Conservation (phyloP, 2,797 vertebrate species). For the Oceanodroma leucorhoa region DNA sequence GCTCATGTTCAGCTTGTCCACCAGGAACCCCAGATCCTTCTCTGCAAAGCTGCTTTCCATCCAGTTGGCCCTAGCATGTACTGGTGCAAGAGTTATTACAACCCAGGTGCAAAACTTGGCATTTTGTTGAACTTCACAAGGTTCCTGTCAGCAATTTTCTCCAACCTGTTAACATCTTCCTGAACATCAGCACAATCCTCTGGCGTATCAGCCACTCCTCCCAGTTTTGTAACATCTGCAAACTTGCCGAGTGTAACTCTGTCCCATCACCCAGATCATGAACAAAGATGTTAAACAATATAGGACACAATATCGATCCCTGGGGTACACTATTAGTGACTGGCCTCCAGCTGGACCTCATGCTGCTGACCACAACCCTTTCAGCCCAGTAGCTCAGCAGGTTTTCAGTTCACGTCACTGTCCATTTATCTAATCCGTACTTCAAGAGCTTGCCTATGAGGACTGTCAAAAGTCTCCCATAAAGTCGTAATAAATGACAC, state of each 20-base stretch:
- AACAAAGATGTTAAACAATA: background rate
- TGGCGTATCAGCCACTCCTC: background rate
- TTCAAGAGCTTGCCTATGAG: background rate
- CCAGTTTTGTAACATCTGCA: background rate
- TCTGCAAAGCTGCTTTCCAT: background rate
- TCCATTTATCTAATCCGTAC: background rate
- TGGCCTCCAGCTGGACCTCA: background rate
- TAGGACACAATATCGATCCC: fast-evolving
- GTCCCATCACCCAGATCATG: background rate
- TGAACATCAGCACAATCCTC: background rate
- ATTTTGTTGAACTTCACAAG: background rate
- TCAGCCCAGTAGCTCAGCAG: background rate
- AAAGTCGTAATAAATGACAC: background rate
- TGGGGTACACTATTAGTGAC: fast-evolving
- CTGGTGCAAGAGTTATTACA: background rate
- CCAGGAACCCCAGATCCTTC: background rate
- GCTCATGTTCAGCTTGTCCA: background rate
- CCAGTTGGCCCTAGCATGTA: background rate
- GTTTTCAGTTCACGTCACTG: background rate
- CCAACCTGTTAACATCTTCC: background rate
- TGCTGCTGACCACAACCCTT: background rate
- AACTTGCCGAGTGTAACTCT: background rate
- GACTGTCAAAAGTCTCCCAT: background rate
- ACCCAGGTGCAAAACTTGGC: background rate
- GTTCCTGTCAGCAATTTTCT: background rate